Evolutionary conservation across 2,888 invertebrate species (phyloP).

Genomic region (Minunthozetes semirufus): DNA sequence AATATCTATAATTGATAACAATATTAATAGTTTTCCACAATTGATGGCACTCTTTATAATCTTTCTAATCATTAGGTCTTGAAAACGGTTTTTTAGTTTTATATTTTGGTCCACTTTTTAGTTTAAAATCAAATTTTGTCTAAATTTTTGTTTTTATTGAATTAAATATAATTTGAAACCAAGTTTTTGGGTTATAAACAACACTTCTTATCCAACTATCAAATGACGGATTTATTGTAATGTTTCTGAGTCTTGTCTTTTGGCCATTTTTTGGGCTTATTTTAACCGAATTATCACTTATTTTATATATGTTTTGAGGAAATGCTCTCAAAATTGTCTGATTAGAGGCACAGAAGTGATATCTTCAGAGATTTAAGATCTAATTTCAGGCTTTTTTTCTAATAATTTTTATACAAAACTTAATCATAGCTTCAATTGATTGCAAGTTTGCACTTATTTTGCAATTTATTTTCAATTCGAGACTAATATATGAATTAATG

Average conservation of each 20-base stretch:
- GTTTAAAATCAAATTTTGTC: no score
- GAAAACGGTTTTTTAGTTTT: no score
- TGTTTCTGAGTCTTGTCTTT: no score
- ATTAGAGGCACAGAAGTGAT: not conserved
- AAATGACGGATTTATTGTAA: no score
- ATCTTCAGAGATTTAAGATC: not conserved
- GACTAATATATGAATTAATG: no score
- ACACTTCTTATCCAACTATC: no score
- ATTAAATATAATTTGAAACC: not conserved
- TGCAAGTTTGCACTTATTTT: not conserved
- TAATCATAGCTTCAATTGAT: not conserved
- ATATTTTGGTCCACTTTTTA: no score
- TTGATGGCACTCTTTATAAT: no score
- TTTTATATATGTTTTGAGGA: not conserved
- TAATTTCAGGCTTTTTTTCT: not conserved
- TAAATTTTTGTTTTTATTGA: not conserved
- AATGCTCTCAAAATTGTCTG: not conserved
- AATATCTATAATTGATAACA: no score
- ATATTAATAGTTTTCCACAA: no score
- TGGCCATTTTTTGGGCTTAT: not conserved
- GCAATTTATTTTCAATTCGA: not conserved
- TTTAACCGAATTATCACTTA: not conserved
- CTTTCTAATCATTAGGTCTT: no score
- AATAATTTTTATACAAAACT: not conserved
- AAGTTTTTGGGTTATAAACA: not conserved